A percentile compares a stretch with the other conserved stretches of the same genome.
phyloP scores from a whole-genome alignment of 2,888 invertebrate genomes.

The Syrista parreyssii region DNA sequence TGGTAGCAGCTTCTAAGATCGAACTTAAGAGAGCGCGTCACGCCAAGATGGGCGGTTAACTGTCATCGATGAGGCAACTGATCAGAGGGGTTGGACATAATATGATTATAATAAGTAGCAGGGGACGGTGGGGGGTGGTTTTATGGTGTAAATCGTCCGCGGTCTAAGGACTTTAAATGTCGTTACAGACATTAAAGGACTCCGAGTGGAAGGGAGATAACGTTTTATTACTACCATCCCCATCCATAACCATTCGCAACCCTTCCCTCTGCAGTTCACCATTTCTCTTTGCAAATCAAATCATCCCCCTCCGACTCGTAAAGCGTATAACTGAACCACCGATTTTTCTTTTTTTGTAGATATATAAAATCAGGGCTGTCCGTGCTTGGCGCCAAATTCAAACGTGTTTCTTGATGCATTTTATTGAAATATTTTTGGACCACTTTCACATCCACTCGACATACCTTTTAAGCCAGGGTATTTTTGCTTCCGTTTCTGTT shows the following conservation, averaged over 20 bases:
- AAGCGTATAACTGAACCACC: background rate
- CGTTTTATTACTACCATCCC: constrained; percentile 40
- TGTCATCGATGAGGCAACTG: constrained; percentile 41
- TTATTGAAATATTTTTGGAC: background rate
- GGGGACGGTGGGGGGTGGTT: constrained; percentile 40
- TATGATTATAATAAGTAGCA: constrained; percentile 56
- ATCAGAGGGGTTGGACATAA: constrained; percentile 38
- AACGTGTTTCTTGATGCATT: background rate
- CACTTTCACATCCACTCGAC: too few species aligned
- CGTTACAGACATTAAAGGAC: constrained; percentile 57
- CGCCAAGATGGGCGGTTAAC: background rate
- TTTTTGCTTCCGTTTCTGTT: background rate
- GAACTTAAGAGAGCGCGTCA: background rate
- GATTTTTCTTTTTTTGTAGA: background rate
- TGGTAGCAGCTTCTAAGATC: background rate
- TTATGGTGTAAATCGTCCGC: constrained; percentile 41
- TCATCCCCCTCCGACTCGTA: background rate
- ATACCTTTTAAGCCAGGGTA: background rate
- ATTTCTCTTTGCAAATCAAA: background rate
- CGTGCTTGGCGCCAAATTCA: background rate
- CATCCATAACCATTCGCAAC: background rate
- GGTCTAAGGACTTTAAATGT: constrained; percentile 47
- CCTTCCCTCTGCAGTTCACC: background rate
- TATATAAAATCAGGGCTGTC: background rate
- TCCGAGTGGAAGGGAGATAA: constrained; percentile 61